These are phyloP conservation scores for Apamea sordens DNA, from an alignment of 2,888 invertebrate species.

Conservation along the genomic window DNA sequence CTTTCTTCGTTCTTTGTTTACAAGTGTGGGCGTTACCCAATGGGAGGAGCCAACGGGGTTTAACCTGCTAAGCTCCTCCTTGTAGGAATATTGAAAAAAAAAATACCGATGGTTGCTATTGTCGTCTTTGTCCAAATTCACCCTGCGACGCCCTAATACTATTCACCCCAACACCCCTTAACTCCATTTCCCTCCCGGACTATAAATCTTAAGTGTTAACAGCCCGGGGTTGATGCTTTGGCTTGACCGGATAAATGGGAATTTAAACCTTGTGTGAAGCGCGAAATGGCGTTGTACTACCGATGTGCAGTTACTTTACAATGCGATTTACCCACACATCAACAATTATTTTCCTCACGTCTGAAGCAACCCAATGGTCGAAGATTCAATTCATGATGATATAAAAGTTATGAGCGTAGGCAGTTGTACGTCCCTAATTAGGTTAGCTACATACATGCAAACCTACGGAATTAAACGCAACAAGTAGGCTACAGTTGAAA, in stretches of 20 bases:
- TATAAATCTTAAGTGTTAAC: slow-evolving; percentile 48
- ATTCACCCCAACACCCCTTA: slow-evolving; percentile 21
- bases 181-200: not conserved
- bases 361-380: not conserved
- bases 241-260: not conserved
- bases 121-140: slow-evolving; percentile 20
- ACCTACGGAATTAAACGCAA: not conserved
- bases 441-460: not conserved
- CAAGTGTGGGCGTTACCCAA: slow-evolving; percentile 34
- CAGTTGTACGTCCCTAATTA: not conserved
- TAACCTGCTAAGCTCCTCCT: slow-evolving; percentile 48
- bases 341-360: not conserved
- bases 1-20: slow-evolving; percentile 24
- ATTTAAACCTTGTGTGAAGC: not conserved
- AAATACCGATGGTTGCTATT: not conserved
- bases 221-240: slow-evolving; percentile 3
- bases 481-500: too few relatives aligned
- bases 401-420: not conserved
- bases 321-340: not conserved
- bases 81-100: slow-evolving; percentile 7
- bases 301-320: not conserved
- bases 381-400: not conserved
- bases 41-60: slow-evolving; percentile 56
- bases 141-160: not conserved
- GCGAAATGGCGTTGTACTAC: slow-evolving; percentile 4